These are phyloP conservation scores for Drosophila lacteicornis DNA, from an alignment of 1,140 invertebrate genomes.

Conservation along the genomic window DNA sequence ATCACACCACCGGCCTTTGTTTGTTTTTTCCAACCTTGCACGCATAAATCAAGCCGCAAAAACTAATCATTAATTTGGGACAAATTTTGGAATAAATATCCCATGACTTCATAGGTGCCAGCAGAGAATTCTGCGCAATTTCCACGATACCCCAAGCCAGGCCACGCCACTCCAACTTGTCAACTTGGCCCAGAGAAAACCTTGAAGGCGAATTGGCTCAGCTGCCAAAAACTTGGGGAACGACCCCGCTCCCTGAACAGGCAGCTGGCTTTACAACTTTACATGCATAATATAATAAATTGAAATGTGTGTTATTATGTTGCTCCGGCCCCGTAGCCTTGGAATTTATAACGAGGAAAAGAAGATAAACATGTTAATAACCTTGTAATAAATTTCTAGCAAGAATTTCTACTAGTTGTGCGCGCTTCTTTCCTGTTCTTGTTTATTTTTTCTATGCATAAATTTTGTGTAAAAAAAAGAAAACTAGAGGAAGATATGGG, in stretches of 20 bases:
- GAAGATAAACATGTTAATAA: constrained; percentile 80
- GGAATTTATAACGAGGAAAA: constrained; percentile 75
- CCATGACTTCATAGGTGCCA: constrained; percentile 37
- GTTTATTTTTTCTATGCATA: constrained; percentile 58
- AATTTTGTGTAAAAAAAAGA: constrained; percentile 48
- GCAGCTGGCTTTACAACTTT: constrained; percentile 67
- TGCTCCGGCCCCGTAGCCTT: constrained; percentile 58
- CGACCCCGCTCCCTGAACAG: constrained; percentile 11
- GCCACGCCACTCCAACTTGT: constrained; percentile 8
- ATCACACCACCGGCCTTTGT: constrained; percentile 10
- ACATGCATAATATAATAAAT: constrained; percentile 72
- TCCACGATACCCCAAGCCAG: background rate
- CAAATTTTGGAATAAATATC: constrained; percentile 47
- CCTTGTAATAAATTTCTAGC: constrained; percentile 80
- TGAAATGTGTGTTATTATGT: constrained; percentile 80
- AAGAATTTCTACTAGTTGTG: constrained; percentile 74
- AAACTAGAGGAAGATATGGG: constrained; percentile 31
- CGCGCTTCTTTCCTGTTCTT: constrained; percentile 22
- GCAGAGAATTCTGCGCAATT: constrained; percentile 32
- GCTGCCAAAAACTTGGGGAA: constrained; percentile 41
- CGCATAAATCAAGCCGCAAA: constrained; percentile 23
- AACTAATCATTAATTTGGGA: constrained; percentile 36
- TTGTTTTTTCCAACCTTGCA: background rate
- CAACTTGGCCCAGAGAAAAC: constrained; percentile 46
- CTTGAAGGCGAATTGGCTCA: constrained; percentile 65